Evolutionary conservation across 2,797 vertebrate species (phyloP), one percentile per base, ranked within the genome.

Genomic region (Antrozous pallidus): DNA sequence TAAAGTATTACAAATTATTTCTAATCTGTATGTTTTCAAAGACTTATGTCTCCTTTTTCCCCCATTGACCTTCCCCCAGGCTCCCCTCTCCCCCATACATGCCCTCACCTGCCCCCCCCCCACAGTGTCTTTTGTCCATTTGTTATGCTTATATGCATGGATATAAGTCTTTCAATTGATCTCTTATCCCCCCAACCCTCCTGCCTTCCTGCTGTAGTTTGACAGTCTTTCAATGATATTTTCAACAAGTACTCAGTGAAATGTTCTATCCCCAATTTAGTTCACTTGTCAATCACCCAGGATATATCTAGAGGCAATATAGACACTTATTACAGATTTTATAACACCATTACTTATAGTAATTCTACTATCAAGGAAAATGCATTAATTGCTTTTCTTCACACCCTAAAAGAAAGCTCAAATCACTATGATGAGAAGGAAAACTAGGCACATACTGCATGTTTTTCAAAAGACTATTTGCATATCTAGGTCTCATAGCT

Each of bases 311-410:
- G 5, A 94, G 90, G 47, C 47, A 71, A 31, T 40, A 26, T 79
- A 82, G 45, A 92, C 2, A 28, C 33, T 81, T 71, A 10, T 38
- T 58, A 93, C 45, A 84, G 73, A 88, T 96, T 78, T 70, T 88
- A 58, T 80, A 87, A 38, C 31, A 67, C 49, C 67, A 42, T 28
- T 88, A 17, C 58, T 84, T 78, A 20, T 75, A 28, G 47, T 95
- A 92, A 94, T 77, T 94, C 8, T 77, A 65, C 16, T 79, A 36
- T 69, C 12, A 92, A 96, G 63, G 54, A 91, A 90, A 88, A 79
- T 49, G 14, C 20, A 94, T 73, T 88, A 85, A 87, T 61, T 89
- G 65, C 14, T 69, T 94, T 90, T 85, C 17, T 83, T 96, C 58
- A 84, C 11, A 45, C 14, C n/a, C 28, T 73, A 24, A 78, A 74